Percentiles rank a stretch among this genome's conserved stretches.
These are phyloP conservation scores for Tipula unca DNA, from an alignment of 2,888 invertebrate species.

Conservation along the genomic window DNA sequence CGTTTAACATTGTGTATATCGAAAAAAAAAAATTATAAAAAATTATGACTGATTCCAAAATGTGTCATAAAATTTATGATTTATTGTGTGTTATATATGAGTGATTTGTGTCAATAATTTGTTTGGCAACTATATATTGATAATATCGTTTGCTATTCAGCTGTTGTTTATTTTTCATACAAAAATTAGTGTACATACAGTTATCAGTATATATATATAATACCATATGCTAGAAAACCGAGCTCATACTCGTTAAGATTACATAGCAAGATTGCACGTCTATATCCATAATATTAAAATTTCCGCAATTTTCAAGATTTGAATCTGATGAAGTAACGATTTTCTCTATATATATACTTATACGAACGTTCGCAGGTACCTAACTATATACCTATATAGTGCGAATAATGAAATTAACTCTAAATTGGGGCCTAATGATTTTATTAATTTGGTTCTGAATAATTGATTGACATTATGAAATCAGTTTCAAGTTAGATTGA, in stretches of 20 bases:
- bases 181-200: not conserved
- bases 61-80: too few species aligned
- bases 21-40: too few species aligned
- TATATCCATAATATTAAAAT: not conserved
- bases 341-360: not conserved
- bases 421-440: not conserved
- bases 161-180: too few species aligned
- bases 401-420: not conserved
- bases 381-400: not conserved
- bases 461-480: too few species aligned
- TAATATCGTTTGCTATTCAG: not conserved
- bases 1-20: too few species aligned
- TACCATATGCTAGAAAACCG: not conserved
- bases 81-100: not conserved
- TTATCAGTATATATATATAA: not conserved
- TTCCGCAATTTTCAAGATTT: not conserved
- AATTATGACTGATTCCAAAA: too few species aligned
- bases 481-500: too few species aligned
- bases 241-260: not conserved
- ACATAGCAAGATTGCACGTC: not conserved
- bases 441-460: not conserved
- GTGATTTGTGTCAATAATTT: not conserved
- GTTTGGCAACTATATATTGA: not conserved
- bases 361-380: not conserved
- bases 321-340: not conserved